Conservation (phyloP, 2,113 vertebrate species). For the Nibea coibor region DNA sequence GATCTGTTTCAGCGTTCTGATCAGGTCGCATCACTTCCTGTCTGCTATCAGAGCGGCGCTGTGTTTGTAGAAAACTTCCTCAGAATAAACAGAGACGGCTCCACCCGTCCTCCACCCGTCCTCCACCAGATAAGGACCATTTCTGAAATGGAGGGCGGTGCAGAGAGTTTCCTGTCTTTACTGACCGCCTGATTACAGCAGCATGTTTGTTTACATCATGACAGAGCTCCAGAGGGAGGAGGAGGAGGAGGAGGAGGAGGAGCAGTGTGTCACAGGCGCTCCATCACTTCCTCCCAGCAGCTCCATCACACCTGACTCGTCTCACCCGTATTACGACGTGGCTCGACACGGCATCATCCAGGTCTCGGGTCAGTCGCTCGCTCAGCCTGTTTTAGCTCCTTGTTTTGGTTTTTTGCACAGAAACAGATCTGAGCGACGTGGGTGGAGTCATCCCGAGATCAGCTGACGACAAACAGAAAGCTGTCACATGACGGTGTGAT, state of each 20-base stretch:
- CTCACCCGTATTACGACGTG: slow-evolving; percentile 89
- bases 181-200: too few species aligned
- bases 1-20: too few species aligned
- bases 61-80: slow-evolving; percentile 64
- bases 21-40: slow-evolving; percentile 56
- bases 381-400: not conserved
- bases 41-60: slow-evolving; percentile 22
- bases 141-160: not conserved
- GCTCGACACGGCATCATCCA: slow-evolving; percentile 91
- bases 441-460: too few species aligned
- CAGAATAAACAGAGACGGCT: slow-evolving; percentile 24
- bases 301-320: slow-evolving; percentile 64
- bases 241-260: slow-evolving; percentile 62
- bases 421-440: too few species aligned
- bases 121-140: slow-evolving; percentile 18
- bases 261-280: not conserved
- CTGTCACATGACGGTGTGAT: too few species aligned
- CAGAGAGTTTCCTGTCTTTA: too few species aligned
- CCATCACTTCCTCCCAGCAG: not conserved
- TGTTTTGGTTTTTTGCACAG: not conserved
- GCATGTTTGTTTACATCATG: not conserved
- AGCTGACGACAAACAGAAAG: too few species aligned
- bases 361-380: slow-evolving; percentile 83
- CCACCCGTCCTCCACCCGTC: slow-evolving; percentile 14
- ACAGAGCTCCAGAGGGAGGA: slow-evolving; percentile 82